A percentile compares a stretch with the other conserved stretches of the same genome.
These are phyloP conservation scores for Zosterops borbonicus DNA, from an alignment of 2,113 vertebrate species.

Conservation along the genomic window DNA sequence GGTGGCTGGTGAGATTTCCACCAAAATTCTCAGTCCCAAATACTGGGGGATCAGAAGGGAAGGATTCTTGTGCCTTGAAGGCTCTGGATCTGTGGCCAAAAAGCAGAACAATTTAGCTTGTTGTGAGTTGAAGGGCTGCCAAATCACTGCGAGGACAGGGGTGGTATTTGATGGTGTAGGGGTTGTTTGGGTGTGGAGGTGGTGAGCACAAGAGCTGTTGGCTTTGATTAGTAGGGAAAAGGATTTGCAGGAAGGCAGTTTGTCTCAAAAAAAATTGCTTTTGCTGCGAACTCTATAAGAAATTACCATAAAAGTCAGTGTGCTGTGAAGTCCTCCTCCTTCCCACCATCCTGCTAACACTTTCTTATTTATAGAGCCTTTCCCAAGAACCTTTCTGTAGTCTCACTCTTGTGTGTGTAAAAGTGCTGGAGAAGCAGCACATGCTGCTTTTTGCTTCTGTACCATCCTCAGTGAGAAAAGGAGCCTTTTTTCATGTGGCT, in stretches of 20 bases:
- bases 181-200: not conserved
- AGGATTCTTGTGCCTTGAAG: rapidly evolving
- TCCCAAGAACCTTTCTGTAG: not conserved
- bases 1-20: not conserved
- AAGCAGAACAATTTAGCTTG: not conserved
- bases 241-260: not conserved
- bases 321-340: not conserved
- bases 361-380: constrained; percentile 45
- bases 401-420: not conserved
- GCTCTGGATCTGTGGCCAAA: not conserved
- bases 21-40: not conserved
- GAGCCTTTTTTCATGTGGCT: not conserved
- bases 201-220: not conserved
- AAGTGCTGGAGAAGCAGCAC: not conserved
- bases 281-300: not conserved
- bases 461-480: not conserved
- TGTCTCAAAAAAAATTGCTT: not conserved
- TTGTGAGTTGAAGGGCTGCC: not conserved
- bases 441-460: not conserved
- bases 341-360: constrained; percentile 34
- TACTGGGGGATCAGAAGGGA: not conserved
- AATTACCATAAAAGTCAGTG: constrained; percentile 30
- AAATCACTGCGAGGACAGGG: not conserved
- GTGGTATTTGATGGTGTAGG: not conserved
- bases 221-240: not conserved